Percentiles rank a stretch among this genome's conserved stretches.
Evolutionary conservation across 2,113 vertebrate genomes (phyloP).

Genomic region (Stictonetta naevosa): DNA sequence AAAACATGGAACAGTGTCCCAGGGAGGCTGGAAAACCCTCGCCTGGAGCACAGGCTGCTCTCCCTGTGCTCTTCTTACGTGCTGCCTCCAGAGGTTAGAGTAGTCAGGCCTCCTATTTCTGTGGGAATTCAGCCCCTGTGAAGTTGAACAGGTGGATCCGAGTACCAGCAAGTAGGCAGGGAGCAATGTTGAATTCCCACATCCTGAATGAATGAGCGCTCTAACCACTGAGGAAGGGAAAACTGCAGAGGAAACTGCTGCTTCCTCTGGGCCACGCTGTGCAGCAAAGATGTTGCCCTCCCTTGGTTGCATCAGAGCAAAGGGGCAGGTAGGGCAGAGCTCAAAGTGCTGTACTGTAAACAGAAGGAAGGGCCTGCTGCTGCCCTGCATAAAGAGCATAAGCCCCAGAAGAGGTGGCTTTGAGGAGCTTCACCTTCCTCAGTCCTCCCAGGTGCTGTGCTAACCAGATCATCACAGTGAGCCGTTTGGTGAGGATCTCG

Average conservation of each 20-base stretch:
- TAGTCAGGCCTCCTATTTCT: background rate
- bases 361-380: background rate
- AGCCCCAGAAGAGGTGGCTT: background rate
- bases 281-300: background rate
- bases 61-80: background rate
- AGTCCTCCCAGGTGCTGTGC: background rate
- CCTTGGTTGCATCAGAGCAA: background rate
- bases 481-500: fast-evolving
- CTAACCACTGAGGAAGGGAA: background rate
- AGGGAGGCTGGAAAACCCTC: background rate
- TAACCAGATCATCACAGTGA: background rate
- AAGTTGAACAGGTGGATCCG: background rate
- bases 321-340: background rate
- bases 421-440: background rate
- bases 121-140: background rate
- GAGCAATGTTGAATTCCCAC: conserved; percentile 23
- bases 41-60: background rate
- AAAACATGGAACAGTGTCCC: background rate
- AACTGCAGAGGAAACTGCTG: conserved; percentile 50
- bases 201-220: conserved; percentile 8
- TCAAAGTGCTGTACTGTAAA: background rate
- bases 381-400: background rate
- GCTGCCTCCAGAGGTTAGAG: background rate
- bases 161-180: background rate
- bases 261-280: conserved; percentile 12